phyloP scores from a whole-genome alignment of 2,113 vertebrate species.

The Antechinus stuartii region DNA sequence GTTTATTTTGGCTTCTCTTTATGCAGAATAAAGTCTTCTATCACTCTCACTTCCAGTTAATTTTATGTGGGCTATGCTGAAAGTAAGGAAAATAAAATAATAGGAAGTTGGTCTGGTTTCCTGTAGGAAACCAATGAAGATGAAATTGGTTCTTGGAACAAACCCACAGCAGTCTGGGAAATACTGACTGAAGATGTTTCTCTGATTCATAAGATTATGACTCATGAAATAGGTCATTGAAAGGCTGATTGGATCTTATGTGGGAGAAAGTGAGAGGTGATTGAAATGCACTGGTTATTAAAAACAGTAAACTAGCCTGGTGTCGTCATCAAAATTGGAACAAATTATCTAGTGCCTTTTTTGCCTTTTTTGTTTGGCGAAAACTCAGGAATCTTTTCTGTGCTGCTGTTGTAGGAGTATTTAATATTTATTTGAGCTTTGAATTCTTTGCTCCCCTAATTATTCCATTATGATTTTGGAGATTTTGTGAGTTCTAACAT shows the following conservation, averaged over 20 bases:
- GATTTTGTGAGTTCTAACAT: background rate
- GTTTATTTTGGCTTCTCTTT: conserved; percentile 84
- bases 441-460: conserved; percentile 18
- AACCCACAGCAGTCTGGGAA: conserved; percentile 85
- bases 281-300: conserved; percentile 79
- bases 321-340: conserved; percentile 80
- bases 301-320: conserved; percentile 74
- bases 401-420: background rate
- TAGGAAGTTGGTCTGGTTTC: conserved; percentile 90
- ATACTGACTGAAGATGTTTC: conserved; percentile 85
- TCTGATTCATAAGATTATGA: conserved; percentile 87
- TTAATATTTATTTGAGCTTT: conserved; percentile 12
- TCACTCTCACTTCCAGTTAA: conserved; percentile 86
- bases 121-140: conserved; percentile 88
- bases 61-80: conserved; percentile 84
- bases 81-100: conserved; percentile 90
- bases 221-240: conserved; percentile 84
- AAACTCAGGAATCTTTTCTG: conserved; percentile 61
- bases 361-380: conserved; percentile 73
- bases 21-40: conserved; percentile 78
- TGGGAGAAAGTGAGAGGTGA: conserved; percentile 82
- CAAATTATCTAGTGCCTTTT: conserved; percentile 73
- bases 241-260: conserved; percentile 82
- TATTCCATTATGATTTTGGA: background rate
- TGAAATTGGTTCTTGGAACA: conserved; percentile 89